Evolutionary conservation across 1,140 invertebrate genomes (phyloP).

Genomic region (Tribolium castaneum): DNA sequence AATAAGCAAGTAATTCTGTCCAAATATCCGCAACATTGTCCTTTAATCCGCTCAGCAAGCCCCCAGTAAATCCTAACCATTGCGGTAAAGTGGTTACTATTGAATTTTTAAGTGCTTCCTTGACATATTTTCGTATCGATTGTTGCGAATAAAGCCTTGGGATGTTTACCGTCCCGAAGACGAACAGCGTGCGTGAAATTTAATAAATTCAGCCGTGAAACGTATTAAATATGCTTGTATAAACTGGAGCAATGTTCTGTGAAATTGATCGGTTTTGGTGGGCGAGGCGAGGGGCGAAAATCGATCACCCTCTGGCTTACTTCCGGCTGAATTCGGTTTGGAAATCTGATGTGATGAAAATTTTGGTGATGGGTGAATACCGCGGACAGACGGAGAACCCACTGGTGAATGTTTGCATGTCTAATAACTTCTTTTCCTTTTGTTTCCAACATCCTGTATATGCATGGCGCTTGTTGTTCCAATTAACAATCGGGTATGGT

Average conservation of each 20-base stretch:
- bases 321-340: constrained; percentile 18
- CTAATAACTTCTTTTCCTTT: constrained; percentile 4
- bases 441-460: neutral
- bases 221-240: constrained; percentile 41
- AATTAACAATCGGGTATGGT: constrained; percentile 18
- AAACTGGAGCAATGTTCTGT: constrained; percentile 59
- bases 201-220: constrained; percentile 10
- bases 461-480: constrained; percentile 6
- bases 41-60: constrained; percentile 50
- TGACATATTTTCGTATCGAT: constrained; percentile 46
- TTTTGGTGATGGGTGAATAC: constrained; percentile 55
- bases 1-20: constrained; percentile 47
- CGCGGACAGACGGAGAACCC: constrained; percentile 61
- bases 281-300: constrained; percentile 49
- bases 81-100: constrained; percentile 49
- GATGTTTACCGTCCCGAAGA: constrained; percentile 24
- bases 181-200: constrained; percentile 4
- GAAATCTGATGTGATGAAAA: constrained; percentile 10
- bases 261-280: constrained; percentile 62
- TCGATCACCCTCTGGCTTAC: constrained; percentile 49
- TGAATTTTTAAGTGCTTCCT: constrained; percentile 50
- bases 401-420: constrained; percentile 58
- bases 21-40: constrained; percentile 52
- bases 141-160: constrained; percentile 15
- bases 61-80: constrained; percentile 43